Evolutionary conservation across 2,888 invertebrate genomes (phyloP), one percentile per base, ranked within the genome.

Genomic region (Siphonodentalium dalli): DNA sequence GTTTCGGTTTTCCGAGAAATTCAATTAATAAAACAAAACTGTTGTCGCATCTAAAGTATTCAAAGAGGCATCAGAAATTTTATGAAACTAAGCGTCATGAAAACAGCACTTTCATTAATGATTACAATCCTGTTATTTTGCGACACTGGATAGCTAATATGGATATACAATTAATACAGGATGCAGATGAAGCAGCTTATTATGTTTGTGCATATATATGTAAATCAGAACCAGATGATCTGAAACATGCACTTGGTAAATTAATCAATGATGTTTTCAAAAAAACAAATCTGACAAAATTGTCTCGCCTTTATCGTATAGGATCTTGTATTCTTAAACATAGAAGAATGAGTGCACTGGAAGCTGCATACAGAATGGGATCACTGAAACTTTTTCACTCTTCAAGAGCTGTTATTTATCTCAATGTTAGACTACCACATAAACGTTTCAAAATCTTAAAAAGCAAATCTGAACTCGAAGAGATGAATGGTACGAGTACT

Each of bases 161-260:
- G 59, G 59, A 55, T 20, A 49, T 59, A 15, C 58, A 58, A 27
- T 15, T 47, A 20, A 43, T 58, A 9, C 31, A 29, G 23, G 47
- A 42, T 37, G 38, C 47, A n/a, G 37, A 48, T 13, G 44, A 47
- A 24, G 53, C 56, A 11, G 60, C 60, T n/a, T 56, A 43, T 47
- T 60, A 56, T 47, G 50, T 60, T 4, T 60, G 53, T 40, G 28
- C 52, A 24, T 60, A 56, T 20, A 23, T 60, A 38, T 60, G 60
- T 26, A 61, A 61, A 29, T 20, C 55, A 18, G 59, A 59, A 37
- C 59, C 59, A 20, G 52, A 61, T 40, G 54, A 50, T 38, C 38
- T 61, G 39, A 48, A 24, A 43, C 40, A 54, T 49, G 58, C 58
- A 28, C 11, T 21, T 21, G n/a, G 31, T 20, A 40, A 48, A 40